phyloP scores from a whole-genome alignment of 2,888 invertebrate species.

The Cephus spinipes region DNA sequence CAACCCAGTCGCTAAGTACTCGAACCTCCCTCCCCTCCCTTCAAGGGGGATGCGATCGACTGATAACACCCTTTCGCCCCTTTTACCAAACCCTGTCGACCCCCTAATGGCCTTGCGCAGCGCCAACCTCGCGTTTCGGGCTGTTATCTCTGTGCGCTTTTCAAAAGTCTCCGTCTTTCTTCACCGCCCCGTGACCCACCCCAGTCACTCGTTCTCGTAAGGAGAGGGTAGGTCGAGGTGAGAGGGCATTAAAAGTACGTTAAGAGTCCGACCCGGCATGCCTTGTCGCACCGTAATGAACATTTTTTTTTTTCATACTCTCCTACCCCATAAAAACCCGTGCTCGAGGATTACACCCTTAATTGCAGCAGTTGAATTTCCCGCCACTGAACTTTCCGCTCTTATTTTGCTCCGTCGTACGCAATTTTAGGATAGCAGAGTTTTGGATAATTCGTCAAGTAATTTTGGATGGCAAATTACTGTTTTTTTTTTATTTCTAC shows the following conservation, averaged over 20 bases:
- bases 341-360: background rate
- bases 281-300: conserved; percentile 25
- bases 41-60: background rate
- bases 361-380: background rate
- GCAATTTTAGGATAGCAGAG: background rate
- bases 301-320: background rate
- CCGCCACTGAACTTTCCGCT: background rate
- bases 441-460: background rate
- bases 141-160: background rate
- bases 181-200: background rate
- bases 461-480: background rate
- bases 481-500: background rate
- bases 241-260: conserved; percentile 29
- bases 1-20: background rate
- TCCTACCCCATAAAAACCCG: conserved; percentile 2
- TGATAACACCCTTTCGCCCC: background rate
- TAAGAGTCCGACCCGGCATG: conserved; percentile 18
- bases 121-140: background rate
- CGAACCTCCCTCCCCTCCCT: background rate
- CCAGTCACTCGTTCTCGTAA: background rate
- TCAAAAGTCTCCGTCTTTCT: background rate
- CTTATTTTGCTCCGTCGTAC: background rate
- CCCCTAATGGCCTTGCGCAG: background rate
- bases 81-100: background rate
- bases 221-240: background rate